Percentiles rank a stretch among this genome's conserved stretches.
phyloP scores from a whole-genome alignment of 2,113 vertebrate species.

The Rattus norvegicus region DNA sequence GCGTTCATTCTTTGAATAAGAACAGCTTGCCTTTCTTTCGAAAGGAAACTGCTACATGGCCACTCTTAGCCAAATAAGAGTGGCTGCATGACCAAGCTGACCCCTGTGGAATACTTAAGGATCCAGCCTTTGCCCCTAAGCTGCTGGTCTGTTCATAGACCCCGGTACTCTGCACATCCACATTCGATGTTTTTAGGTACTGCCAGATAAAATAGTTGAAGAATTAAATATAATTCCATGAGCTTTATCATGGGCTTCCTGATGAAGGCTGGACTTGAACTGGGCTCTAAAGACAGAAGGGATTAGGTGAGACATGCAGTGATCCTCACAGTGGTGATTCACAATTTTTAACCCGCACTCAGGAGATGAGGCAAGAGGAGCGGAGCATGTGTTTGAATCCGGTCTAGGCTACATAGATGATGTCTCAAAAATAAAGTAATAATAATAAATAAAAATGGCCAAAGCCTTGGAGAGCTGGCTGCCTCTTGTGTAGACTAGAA shows the following conservation, averaged over 20 bases:
- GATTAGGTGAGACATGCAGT: too few species aligned
- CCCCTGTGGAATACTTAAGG: not conserved
- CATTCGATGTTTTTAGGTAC: not conserved
- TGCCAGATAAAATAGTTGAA: constrained; percentile 18
- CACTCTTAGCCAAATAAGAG: not conserved
- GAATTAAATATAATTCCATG: not conserved
- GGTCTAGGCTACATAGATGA: not conserved
- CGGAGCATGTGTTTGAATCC: not conserved
- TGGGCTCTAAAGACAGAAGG: not conserved
- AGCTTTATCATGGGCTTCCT: not conserved
- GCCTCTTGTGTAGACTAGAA: not conserved
- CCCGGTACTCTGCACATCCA: not conserved
- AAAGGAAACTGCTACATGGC: not conserved
- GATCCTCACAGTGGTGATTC: not conserved
- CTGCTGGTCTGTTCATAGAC: not conserved
- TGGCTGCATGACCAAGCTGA: not conserved
- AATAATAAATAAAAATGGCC: not conserved
- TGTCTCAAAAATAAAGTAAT: not conserved
- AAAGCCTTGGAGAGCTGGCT: not conserved
- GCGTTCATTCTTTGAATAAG: not conserved
- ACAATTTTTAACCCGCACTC: not conserved
- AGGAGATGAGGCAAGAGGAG: not conserved
- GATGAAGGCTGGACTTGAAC: not conserved
- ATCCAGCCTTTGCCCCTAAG: not conserved
- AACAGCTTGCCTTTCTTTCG: not conserved